Evolutionary conservation across 2,888 invertebrate species (phyloP).

Genomic region (Conops quadrifasciatus): DNA sequence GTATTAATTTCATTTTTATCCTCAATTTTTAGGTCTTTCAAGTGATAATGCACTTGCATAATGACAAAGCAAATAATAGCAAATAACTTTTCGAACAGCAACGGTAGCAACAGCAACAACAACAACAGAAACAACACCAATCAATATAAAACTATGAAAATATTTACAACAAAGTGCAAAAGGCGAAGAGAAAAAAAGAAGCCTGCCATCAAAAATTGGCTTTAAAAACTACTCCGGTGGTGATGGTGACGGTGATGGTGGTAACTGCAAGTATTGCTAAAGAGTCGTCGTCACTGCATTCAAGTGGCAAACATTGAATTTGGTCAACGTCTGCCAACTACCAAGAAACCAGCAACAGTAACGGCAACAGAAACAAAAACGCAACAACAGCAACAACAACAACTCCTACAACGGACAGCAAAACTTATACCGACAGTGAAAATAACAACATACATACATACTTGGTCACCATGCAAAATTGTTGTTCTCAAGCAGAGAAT

Average conservation of each 20-base stretch:
- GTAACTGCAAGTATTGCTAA: slow-evolving; percentile 20
- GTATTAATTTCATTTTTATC: slow-evolving; percentile 22
- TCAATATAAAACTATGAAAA: slow-evolving; percentile 11
- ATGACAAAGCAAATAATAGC: neutral
- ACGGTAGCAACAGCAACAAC: neutral
- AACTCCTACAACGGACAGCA: neutral
- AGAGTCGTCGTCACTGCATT: slow-evolving; percentile 10
- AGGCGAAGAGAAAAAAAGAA: neutral
- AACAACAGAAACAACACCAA: slow-evolving; percentile 7
- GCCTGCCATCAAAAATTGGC: neutral
- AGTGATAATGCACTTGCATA: neutral
- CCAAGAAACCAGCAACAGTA: slow-evolving; percentile 10
- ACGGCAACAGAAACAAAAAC: neutral
- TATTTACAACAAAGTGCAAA: slow-evolving; percentile 28
- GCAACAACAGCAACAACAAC: slow-evolving; percentile 10
- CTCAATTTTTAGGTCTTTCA: neutral
- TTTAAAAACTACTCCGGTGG: neutral
- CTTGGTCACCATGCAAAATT: slow-evolving; percentile 30
- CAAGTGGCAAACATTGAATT: slow-evolving; percentile 31
- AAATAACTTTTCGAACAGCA: slow-evolving; percentile 20
- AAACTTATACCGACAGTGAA: neutral
- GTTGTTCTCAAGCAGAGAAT: slow-evolving; percentile 13
- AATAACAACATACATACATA: neutral
- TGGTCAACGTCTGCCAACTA: slow-evolving; percentile 24
- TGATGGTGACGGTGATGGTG: slow-evolving; percentile 20